These are phyloP conservation scores for Botia kubotai DNA, from an alignment of 2,797 vertebrate species.

Conservation along the genomic window DNA sequence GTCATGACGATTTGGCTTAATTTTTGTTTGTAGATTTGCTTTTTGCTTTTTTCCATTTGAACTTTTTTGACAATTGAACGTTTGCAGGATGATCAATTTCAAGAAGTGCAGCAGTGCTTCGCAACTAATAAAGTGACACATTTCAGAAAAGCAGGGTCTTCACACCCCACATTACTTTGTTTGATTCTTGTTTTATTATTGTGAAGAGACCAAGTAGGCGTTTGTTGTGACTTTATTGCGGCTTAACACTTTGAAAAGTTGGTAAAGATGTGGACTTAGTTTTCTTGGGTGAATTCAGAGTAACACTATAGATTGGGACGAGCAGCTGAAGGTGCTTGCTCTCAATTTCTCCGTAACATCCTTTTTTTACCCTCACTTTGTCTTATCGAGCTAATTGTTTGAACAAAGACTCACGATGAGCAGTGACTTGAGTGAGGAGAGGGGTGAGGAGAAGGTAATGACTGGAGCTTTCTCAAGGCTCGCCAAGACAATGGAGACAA, in stretches of 20 bases:
- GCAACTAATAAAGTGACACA: constrained; percentile 4
- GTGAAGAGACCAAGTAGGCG: not conserved
- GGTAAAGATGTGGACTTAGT: not conserved
- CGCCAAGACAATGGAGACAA: constrained; percentile 73
- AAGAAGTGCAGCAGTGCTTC: not conserved
- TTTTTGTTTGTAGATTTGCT: constrained; percentile 13
- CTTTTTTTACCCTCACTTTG: constrained; percentile 40
- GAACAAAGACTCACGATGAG: constrained; percentile 68
- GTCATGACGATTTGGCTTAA: constrained; percentile 27
- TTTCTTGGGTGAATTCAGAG: constrained; percentile 8
- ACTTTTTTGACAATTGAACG: constrained; percentile 5
- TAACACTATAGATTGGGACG: constrained; percentile 22
- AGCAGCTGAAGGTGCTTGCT: constrained; percentile 32
- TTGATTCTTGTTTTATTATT: constrained; percentile 7
- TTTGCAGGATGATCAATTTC: not conserved
- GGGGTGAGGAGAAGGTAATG: constrained; percentile 71
- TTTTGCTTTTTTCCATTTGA: not conserved
- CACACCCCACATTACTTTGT: not conserved
- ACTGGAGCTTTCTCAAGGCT: constrained; percentile 64
- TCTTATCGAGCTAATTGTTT: constrained; percentile 67
- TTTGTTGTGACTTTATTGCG: constrained; percentile 15
- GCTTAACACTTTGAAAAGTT: constrained; percentile 11
- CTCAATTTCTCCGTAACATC: constrained; percentile 37
- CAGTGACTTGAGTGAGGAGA: constrained; percentile 64
- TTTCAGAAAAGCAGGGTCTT: constrained; percentile 29